Evolutionary conservation across 1,140 invertebrate genomes (phyloP).

Genomic region (Drosophila setifemur): DNA sequence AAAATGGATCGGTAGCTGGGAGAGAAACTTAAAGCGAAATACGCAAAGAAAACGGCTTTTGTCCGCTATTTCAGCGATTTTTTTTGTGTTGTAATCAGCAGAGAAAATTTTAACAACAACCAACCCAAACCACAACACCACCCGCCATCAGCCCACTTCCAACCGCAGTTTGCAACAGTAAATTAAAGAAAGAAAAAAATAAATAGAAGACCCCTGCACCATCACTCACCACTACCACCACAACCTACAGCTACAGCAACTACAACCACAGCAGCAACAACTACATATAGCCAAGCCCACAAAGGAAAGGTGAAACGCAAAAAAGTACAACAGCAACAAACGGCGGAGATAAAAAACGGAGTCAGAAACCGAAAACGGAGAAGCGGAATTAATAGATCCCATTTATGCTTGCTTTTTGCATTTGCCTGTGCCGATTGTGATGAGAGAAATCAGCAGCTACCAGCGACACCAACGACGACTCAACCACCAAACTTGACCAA

Average conservation of each 20-base stretch:
- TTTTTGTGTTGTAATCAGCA: slow-evolving; percentile 80
- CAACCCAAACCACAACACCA: slow-evolving; percentile 44
- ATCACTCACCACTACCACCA: slow-evolving; percentile 15
- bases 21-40: slow-evolving; percentile 76
- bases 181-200: no score
- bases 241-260: slow-evolving; percentile 18
- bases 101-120: slow-evolving; percentile 73
- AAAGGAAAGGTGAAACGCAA: slow-evolving; percentile 62
- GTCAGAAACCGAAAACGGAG: slow-evolving; percentile 12
- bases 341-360: slow-evolving; percentile 28
- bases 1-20: slow-evolving; percentile 83
- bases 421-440: slow-evolving; percentile 52
- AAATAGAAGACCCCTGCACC: slow-evolving; percentile 54
- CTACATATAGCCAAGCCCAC: slow-evolving; percentile 36
- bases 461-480: slow-evolving; percentile 32
- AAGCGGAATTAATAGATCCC: slow-evolving; percentile 46
- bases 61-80: slow-evolving; percentile 83
- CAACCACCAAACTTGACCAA: slow-evolving; percentile 39
- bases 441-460: slow-evolving; percentile 56
- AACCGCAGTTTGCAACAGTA: slow-evolving; percentile 51
- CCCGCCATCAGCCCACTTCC: slow-evolving; percentile 49
- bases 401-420: slow-evolving; percentile 31
- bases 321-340: no score
- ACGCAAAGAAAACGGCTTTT: slow-evolving; percentile 83
- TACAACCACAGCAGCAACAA: slow-evolving; percentile 12